Percentiles rank a stretch among this genome's conserved stretches.
Evolutionary conservation across 37 sponge, comb jelly and placozoan species (phyloP).

Genomic region (Eunapius fragilis): DNA sequence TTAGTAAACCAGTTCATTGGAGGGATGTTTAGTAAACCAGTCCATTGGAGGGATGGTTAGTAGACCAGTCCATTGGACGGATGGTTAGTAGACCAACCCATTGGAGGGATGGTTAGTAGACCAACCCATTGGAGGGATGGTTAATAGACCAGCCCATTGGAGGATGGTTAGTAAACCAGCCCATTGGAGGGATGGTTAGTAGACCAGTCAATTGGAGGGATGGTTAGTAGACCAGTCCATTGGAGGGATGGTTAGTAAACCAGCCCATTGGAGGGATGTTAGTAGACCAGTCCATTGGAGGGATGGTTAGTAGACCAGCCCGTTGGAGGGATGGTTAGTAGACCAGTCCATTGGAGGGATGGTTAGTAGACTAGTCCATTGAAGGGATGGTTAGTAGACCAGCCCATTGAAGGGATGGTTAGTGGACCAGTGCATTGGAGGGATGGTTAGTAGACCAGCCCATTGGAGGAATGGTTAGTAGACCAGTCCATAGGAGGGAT

Average conservation of each 20-base stretch:
- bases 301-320: constrained; percentile 42
- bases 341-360: too few species aligned
- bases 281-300: constrained; percentile 71
- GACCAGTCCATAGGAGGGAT: too few species aligned
- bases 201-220: too few species aligned
- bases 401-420: too few species aligned
- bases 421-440: too few species aligned
- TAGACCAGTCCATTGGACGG: background rate
- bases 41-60: constrained; percentile 81
- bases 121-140: background rate
- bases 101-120: background rate
- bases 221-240: background rate
- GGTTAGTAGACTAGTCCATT: too few species aligned
- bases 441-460: background rate
- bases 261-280: constrained; percentile 85
- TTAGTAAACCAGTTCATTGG: too few species aligned
- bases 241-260: constrained; percentile 27
- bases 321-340: too few species aligned
- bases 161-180: too few species aligned
- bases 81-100: background rate
- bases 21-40: too few species aligned
- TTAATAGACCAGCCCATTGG: background rate
- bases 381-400: too few species aligned
- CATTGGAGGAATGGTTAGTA: background rate
- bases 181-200: too few species aligned